Conservation (phyloP, 2,113 vertebrate genomes). For the Semicossyphus pulcher region DNA sequence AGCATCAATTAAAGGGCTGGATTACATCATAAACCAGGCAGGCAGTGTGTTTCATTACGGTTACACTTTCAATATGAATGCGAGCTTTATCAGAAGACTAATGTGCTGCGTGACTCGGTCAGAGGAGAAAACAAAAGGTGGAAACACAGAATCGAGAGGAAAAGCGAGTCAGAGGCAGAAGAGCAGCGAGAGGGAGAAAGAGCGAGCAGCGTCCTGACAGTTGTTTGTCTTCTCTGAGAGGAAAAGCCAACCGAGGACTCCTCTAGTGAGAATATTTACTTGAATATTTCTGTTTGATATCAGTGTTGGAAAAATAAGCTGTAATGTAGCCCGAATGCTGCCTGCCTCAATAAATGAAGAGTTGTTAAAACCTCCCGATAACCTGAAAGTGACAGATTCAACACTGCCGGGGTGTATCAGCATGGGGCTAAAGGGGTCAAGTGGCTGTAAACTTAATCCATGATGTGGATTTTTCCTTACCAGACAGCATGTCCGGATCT, state of each 20-base stretch:
- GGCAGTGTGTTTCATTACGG: not conserved
- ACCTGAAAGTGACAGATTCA: too few species aligned
- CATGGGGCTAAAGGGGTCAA: too few species aligned
- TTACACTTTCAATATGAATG: not conserved
- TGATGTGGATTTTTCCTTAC: not conserved
- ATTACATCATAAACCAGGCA: not conserved
- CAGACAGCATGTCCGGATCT: constrained; percentile 5
- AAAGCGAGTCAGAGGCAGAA: not conserved
- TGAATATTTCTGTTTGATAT: constrained; percentile 28
- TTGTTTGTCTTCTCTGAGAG: constrained; percentile 19
- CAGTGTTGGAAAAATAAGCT: not conserved
- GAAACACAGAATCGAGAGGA: not conserved
- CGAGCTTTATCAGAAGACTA: not conserved
- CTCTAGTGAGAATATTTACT: not conserved
- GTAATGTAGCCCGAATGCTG: constrained; percentile 11
- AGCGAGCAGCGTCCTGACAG: not conserved
- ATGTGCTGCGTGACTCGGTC: not conserved
- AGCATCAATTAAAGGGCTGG: too few species aligned
- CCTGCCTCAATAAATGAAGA: not conserved
- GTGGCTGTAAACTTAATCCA: not conserved
- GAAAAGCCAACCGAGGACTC: constrained; percentile 9
- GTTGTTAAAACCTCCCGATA: too few species aligned
- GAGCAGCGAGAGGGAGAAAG: not conserved
- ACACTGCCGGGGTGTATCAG: not conserved
- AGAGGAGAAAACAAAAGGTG: not conserved